These are phyloP conservation scores for Aphidius ervi DNA, from an alignment of 1,140 invertebrate genomes.

Conservation along the genomic window DNA sequence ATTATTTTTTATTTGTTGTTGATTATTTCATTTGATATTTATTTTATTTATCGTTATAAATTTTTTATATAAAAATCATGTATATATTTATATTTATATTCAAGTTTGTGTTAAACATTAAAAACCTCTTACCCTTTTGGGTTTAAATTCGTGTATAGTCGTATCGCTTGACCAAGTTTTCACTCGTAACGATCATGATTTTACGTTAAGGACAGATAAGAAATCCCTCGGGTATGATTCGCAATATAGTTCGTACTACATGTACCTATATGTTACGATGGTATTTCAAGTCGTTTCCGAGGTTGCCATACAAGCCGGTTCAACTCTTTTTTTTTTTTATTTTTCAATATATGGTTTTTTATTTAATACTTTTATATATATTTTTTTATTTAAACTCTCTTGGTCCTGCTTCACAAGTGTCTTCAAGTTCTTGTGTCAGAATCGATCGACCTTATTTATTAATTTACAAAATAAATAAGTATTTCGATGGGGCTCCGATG, in stretches of 20 bases:
- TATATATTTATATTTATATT: not conserved
- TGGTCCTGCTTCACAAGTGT: too few species aligned
- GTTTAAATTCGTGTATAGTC: constrained; percentile 32
- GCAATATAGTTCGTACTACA: too few species aligned
- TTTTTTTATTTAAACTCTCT: too few species aligned
- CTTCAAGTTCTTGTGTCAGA: constrained; percentile 3
- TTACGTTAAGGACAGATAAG: constrained; percentile 20
- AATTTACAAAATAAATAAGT: constrained; percentile 51
- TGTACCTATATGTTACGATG: too few species aligned
- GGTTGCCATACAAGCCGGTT: too few species aligned
- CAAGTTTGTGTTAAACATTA: constrained; percentile 41
- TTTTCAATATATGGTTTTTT: too few species aligned
- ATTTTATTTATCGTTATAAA: not conserved
- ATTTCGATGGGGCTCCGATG: constrained; percentile 34
- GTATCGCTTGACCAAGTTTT: constrained; percentile 37
- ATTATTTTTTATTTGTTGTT: too few species aligned
- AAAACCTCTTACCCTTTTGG: constrained; percentile 49
- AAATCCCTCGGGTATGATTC: too few species aligned
- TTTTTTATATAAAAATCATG: not conserved
- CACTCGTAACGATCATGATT: constrained; percentile 48
- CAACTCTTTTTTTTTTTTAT: not conserved
- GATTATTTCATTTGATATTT: too few species aligned
- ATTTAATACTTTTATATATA: too few species aligned
- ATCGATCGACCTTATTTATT: constrained; percentile 53
- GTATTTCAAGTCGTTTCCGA: too few species aligned